A percentile compares a stretch with the other conserved stretches of the same genome.
Conservation (phyloP, 2,888 invertebrate species). For the Idaea dimidiata region DNA sequence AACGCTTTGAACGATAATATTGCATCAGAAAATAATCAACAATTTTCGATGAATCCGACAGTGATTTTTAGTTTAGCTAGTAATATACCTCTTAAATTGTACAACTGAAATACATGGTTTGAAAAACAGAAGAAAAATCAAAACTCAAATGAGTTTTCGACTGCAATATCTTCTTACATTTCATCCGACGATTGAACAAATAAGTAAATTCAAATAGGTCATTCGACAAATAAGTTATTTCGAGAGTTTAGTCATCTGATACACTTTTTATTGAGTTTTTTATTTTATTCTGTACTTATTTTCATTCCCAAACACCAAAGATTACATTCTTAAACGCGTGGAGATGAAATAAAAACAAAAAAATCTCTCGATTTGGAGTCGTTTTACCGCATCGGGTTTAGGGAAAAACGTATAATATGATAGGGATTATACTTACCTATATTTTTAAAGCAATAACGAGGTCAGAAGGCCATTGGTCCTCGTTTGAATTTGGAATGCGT, state of each 20-base stretch:
- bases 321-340: neutral
- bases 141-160: no score
- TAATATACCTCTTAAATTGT: no score
- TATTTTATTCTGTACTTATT: neutral
- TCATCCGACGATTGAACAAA: neutral
- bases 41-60: no score
- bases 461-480: constrained; percentile 18
- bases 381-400: constrained; percentile 5
- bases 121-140: no score
- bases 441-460: constrained; percentile 18
- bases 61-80: no score
- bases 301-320: neutral
- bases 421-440: constrained; percentile 2
- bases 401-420: constrained; percentile 13
- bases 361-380: neutral
- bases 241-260: neutral
- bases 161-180: neutral
- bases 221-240: neutral
- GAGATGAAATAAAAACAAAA: constrained; percentile 1
- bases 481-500: constrained; percentile 2
- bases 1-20: no score
- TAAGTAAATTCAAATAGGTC: neutral
- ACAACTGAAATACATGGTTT: no score
- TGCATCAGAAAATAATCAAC: no score
- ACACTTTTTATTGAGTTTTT: neutral